Percentiles rank a stretch among this genome's conserved stretches.
phyloP scores from a whole-genome alignment of 2,888 invertebrate genomes.

The Stegophylla sp. region DNA sequence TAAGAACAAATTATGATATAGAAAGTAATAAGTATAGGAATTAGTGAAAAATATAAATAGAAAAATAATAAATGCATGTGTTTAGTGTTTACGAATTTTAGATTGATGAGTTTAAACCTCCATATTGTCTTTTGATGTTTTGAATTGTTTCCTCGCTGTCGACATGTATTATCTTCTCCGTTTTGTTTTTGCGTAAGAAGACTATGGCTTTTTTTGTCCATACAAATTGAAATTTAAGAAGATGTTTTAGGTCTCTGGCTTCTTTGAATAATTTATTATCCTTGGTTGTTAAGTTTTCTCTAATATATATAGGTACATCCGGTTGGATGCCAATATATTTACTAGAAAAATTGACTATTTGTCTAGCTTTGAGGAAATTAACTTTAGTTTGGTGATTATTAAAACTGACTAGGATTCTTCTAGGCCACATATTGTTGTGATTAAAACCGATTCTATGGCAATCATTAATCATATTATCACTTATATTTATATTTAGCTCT shows the following conservation, averaged over 20 bases:
- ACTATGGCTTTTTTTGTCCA: slow-evolving; percentile 4
- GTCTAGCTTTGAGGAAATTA: slow-evolving; percentile 16
- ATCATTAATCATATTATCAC: slow-evolving; percentile 9
- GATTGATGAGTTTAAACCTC: neutral
- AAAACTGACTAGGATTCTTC: slow-evolving; percentile 32
- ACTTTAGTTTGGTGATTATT: slow-evolving; percentile 28
- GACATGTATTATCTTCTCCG: slow-evolving; percentile 2
- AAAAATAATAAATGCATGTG: neutral
- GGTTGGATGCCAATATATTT: slow-evolving; percentile 15
- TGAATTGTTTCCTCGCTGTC: slow-evolving; percentile 21
- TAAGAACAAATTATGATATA: neutral
- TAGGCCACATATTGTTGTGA: neutral
- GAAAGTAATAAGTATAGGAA: neutral
- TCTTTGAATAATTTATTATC: slow-evolving; percentile 36
- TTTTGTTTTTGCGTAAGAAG: slow-evolving; percentile 20
- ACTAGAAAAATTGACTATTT: slow-evolving; percentile 35
- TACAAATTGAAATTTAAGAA: slow-evolving; percentile 18
- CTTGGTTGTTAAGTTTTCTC: slow-evolving; percentile 30
- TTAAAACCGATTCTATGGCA: slow-evolving; percentile 19
- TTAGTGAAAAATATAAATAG: neutral
- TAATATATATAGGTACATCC: slow-evolving; percentile 6
- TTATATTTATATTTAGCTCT: slow-evolving; percentile 8
- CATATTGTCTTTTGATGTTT: neutral
- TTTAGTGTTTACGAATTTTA: slow-evolving; percentile 7
- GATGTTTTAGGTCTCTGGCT: slow-evolving; percentile 21